Evolutionary conservation across 2,113 vertebrate genomes (phyloP).

Genomic region (Cariama cristata): DNA sequence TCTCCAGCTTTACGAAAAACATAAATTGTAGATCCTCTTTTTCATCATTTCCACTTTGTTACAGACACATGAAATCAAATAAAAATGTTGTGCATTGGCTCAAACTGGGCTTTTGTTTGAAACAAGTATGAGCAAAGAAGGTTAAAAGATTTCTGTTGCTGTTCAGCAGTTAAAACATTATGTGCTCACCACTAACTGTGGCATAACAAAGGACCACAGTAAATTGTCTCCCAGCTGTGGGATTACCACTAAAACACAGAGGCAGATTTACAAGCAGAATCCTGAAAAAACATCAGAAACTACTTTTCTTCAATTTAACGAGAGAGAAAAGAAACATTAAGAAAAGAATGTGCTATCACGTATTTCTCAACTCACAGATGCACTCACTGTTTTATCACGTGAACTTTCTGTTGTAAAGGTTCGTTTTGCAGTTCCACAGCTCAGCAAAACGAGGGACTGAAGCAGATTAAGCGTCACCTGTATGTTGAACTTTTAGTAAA

Average conservation of each 20-base stretch:
- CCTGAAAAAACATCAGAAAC: background rate
- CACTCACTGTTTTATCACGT: background rate
- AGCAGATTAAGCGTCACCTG: background rate
- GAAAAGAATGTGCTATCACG: background rate
- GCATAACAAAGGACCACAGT: background rate
- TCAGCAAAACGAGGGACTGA: background rate
- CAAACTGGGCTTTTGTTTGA: background rate
- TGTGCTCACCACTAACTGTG: background rate
- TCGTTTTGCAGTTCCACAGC: background rate
- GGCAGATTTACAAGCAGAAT: background rate
- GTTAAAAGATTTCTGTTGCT: background rate
- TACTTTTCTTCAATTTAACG: background rate
- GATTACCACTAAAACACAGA: background rate
- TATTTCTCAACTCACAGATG: background rate
- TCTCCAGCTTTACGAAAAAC: background rate
- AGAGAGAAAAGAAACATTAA: background rate
- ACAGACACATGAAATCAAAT: background rate
- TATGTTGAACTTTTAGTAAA: background rate
- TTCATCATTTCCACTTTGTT: background rate
- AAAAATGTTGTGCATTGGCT: background rate
- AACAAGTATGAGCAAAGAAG: background rate
- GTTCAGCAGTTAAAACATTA: background rate
- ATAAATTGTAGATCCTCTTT: background rate
- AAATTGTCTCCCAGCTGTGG: background rate
- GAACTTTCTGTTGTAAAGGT: background rate